Percentiles rank a stretch among this genome's conserved stretches.
Conservation (phyloP, 2,888 invertebrate genomes). For the Macrosiphum euphorbiae region DNA sequence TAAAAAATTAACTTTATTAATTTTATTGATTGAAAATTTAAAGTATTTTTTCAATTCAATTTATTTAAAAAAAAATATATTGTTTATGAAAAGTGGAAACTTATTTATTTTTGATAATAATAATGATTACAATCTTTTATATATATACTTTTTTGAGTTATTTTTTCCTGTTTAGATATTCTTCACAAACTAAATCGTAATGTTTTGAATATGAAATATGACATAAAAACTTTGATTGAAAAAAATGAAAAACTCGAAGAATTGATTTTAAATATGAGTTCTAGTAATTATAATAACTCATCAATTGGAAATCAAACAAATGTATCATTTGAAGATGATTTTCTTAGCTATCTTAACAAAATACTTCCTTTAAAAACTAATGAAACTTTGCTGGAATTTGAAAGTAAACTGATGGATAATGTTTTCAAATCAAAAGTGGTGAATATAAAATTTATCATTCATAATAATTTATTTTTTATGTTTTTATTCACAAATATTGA, state of each 20-base stretch:
- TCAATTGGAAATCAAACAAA: no score
- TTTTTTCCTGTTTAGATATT: no score
- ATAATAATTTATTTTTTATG: no score
- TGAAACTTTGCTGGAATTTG: not conserved
- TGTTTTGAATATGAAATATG: not conserved
- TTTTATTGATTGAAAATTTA: not conserved
- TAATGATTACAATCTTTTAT: no score
- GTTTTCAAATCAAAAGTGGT: not conserved
- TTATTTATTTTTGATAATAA: no score
- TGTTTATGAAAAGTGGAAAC: no score
- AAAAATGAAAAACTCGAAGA: not conserved
- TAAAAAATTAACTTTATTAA: not conserved
- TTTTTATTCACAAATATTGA: no score
- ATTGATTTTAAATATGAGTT: not conserved
- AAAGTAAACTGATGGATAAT: not conserved
- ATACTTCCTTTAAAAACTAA: not conserved
- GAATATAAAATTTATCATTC: not conserved
- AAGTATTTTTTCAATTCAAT: not conserved
- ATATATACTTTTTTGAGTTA: no score
- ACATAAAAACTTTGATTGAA: not conserved
- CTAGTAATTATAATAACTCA: no score
- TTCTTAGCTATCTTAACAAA: not conserved
- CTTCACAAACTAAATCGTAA: no score
- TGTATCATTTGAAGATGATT: not conserved
- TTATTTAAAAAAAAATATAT: not conserved